Percentiles rank a stretch among this genome's conserved stretches.
These are phyloP conservation scores for Sycophila sp. DNA, from an alignment of 1,140 invertebrate species.

Conservation along the genomic window DNA sequence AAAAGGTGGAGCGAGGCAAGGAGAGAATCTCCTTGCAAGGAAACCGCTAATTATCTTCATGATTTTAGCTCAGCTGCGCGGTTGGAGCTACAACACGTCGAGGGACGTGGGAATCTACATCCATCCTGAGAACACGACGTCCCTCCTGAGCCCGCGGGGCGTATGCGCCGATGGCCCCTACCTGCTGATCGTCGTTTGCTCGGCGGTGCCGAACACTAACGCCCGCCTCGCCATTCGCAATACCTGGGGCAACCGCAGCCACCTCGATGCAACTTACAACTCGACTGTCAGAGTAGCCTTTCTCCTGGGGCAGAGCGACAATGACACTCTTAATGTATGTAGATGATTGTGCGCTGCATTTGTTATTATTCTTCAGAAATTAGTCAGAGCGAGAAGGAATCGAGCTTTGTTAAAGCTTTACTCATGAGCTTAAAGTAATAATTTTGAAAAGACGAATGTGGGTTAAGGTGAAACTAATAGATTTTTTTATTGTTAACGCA, in stretches of 20 bases:
- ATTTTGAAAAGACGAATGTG: no score
- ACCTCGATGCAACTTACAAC: slow-evolving; percentile 64
- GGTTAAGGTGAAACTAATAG: no score
- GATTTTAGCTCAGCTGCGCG: slow-evolving; percentile 70
- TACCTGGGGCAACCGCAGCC: slow-evolving; percentile 80
- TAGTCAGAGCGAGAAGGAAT: no score
- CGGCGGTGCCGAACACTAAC: slow-evolving; percentile 74
- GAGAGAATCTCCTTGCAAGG: no score
- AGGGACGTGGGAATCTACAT: slow-evolving; percentile 77
- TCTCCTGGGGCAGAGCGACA: slow-evolving; percentile 69
- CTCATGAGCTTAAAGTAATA: no score
- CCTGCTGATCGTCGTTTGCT: slow-evolving; percentile 79
- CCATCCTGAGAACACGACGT: slow-evolving; percentile 74
- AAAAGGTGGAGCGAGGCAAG: no score
- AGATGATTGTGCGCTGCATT: slow-evolving; percentile 8
- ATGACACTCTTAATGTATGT: slow-evolving; percentile 68
- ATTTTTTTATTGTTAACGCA: no score
- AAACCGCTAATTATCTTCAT: slow-evolving; percentile 33
- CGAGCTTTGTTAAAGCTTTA: no score
- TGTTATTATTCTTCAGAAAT: no score
- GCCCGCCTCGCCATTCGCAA: slow-evolving; percentile 77
- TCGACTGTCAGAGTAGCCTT: slow-evolving; percentile 66
- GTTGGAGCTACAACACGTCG: slow-evolving; percentile 79
- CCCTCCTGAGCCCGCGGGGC: slow-evolving; percentile 71
- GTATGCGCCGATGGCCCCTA: slow-evolving; percentile 70